phyloP scores from a whole-genome alignment of 2,888 invertebrate species.

The Hypselothyrea guttata region DNA sequence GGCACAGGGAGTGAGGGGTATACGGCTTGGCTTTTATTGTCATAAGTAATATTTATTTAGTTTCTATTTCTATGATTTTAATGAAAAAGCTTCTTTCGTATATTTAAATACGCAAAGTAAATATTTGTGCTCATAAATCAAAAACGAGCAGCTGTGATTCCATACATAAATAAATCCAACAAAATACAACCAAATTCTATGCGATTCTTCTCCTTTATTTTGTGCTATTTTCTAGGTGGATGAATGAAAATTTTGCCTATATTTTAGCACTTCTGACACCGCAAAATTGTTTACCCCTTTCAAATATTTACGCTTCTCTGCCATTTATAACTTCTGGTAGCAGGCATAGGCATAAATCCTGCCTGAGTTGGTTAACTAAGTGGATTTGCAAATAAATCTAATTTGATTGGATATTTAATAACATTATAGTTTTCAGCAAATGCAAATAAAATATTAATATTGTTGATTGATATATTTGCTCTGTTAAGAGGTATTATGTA shows the following conservation, averaged over 20 bases:
- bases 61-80: constrained; percentile 59
- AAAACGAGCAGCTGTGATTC: constrained; percentile 45
- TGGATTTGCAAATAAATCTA: too few species aligned
- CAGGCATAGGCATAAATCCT: too few species aligned
- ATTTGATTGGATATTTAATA: too few species aligned
- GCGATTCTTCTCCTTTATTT: constrained; percentile 7
- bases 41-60: constrained; percentile 57
- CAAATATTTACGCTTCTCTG: neutral
- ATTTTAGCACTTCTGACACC: neutral
- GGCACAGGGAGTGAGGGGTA: too few species aligned
- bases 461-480: neutral
- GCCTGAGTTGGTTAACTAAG: too few species aligned
- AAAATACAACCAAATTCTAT: constrained; percentile 21
- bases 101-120: constrained; percentile 50
- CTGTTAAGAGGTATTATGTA: constrained; percentile 2
- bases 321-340: too few species aligned
- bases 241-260: neutral
- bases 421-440: neutral
- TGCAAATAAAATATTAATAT: constrained; percentile 3
- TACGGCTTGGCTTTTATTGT: constrained; percentile 38
- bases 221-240: neutral
- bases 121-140: constrained; percentile 57
- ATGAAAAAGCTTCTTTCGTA: constrained; percentile 51
- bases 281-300: too few species aligned
- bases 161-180: constrained; percentile 26